Evolutionary conservation across 2,113 vertebrate species (phyloP), one percentile per base, ranked within the genome.

Genomic region (Parus major): DNA sequence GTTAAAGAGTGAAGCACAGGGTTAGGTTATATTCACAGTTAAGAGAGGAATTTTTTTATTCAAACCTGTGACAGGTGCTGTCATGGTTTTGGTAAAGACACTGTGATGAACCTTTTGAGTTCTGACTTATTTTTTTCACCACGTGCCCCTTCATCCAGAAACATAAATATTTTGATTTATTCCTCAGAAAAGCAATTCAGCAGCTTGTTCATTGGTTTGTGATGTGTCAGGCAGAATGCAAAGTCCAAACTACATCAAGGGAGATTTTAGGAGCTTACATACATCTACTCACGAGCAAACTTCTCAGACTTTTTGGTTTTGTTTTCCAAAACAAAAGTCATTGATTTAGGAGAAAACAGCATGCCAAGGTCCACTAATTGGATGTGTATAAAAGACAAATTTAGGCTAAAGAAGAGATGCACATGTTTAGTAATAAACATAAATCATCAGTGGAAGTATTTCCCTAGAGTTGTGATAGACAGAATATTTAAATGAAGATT

Each of bases 401-500:
- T 27, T 71, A 57, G 33, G 39, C 24, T 80, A 50, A 35, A 87
- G 68, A 47, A 80, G 70, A 81, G 36, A 50, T 84, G 27, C 23
- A 52, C 2, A 2, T 66, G 7, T 70, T 86, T 46, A 64, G 5
- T n/a, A 78, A 41, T 53, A 53, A 82, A 64, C 13, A 36, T 69
- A 77, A 92, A 85, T 82, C 39, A 77, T 65, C 29, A 82, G 55
- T 56, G 68, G 75, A 90, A 82, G 59, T 72, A 70, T 68, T 65
- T 92, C 75, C 84, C 42, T 28, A 55, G 75, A 61, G 55, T 53
- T 73, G 46, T 50, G 46, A 64, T 79, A 55, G 65, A 71, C 42
- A 65, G 66, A 92, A 70, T 90, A 92, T 87, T 95, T 69, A 93
- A 95, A 82, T 52, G 42, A 87, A 70, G 24, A 29, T 50, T 92